Evolutionary conservation across 2,888 invertebrate genomes (phyloP).

Genomic region (Tolmerus cingulatus): DNA sequence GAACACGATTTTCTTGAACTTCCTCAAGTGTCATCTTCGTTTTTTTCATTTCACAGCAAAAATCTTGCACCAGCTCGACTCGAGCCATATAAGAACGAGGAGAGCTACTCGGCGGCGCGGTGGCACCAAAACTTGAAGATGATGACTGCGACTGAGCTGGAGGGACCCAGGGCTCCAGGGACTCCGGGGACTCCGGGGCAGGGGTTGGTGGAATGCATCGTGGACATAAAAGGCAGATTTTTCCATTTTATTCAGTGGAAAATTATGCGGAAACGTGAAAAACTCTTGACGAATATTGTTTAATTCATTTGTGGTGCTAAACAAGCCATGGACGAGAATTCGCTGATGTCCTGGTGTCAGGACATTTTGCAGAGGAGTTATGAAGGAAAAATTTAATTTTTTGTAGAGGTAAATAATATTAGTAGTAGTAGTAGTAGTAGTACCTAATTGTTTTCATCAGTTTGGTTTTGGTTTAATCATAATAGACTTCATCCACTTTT

Average conservation of each 20-base stretch:
- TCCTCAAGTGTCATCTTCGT: constrained; percentile 38
- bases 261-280: constrained; percentile 34
- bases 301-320: constrained; percentile 11
- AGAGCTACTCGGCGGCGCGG: neutral
- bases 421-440: no score
- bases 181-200: neutral
- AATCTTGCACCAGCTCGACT: neutral
- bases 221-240: neutral
- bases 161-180: neutral
- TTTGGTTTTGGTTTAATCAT: no score
- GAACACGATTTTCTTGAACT: constrained; percentile 33
- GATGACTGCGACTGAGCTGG: neutral
- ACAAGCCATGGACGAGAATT: neutral
- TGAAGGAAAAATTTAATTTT: neutral
- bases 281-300: constrained; percentile 12
- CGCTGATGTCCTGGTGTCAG: neutral
- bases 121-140: neutral
- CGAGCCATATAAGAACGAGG: neutral
- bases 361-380: neutral
- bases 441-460: no score
- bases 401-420: neutral
- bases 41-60: constrained; percentile 13
- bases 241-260: constrained; percentile 3
- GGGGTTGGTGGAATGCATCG: neutral
- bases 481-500: no score